Evolutionary conservation across 2,797 vertebrate genomes (phyloP).

Genomic region (Zalophus californianus): DNA sequence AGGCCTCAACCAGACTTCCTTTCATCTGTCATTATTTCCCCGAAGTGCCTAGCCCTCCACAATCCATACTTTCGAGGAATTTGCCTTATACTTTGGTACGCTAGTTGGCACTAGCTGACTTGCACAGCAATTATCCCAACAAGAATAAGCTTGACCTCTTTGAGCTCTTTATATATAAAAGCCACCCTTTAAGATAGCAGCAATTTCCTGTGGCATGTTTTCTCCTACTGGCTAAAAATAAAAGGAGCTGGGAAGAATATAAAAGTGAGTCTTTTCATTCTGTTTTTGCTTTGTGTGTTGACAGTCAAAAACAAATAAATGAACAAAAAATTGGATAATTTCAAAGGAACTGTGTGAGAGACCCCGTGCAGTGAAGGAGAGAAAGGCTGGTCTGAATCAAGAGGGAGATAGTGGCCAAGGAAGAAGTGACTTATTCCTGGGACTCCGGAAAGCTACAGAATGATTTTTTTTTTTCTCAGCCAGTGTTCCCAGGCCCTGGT

Average conservation of each 20-base stretch:
- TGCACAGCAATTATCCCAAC: not conserved
- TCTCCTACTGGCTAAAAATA: not conserved
- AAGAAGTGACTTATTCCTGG: not conserved
- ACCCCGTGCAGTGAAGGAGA: not conserved
- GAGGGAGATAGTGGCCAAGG: not conserved
- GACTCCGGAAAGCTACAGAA: not conserved
- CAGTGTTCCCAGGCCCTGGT: not conserved
- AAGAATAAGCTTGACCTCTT: not conserved
- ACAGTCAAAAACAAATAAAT: slow-evolving; percentile 7
- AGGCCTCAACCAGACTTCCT: not conserved
- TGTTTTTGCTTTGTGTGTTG: slow-evolving; percentile 24
- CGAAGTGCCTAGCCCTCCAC: not conserved
- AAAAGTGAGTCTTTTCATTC: not conserved
- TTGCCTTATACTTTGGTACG: slow-evolving; percentile 5
- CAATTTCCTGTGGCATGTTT: slow-evolving; percentile 1
- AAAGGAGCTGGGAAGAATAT: not conserved
- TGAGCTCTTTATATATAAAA: not conserved
- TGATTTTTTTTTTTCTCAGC: not conserved
- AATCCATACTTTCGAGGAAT: slow-evolving; percentile 12
- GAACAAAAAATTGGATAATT: slow-evolving; percentile 13
- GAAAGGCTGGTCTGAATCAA: not conserved
- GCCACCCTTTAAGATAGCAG: not conserved
- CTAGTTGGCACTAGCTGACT: not conserved
- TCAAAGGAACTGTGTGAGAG: not conserved
- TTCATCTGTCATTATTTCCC: not conserved